phyloP scores from a whole-genome alignment of 23 tunicate genomes.

The Trididemnum miniatum region DNA sequence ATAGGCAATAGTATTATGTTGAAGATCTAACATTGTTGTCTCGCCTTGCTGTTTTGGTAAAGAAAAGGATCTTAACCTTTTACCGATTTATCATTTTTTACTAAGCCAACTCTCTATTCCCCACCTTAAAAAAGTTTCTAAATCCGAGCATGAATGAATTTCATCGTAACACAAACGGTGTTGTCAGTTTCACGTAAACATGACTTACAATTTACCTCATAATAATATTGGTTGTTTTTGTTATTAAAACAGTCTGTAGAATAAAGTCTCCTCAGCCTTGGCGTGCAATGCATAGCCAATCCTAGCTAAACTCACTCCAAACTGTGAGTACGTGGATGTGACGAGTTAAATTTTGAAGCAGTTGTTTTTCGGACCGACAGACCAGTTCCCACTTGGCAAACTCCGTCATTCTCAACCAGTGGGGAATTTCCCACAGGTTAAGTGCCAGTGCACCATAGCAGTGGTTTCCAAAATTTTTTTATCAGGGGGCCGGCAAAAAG shows the following conservation, averaged over 20 bases:
- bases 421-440: constrained; percentile 14
- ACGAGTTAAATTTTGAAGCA: constrained; percentile 10
- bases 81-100: too few relatives aligned
- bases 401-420: constrained; percentile 5
- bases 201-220: neutral
- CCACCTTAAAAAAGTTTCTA: too few relatives aligned
- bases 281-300: neutral
- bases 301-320: too few relatives aligned
- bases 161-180: constrained; percentile 10
- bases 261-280: too few relatives aligned
- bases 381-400: constrained; percentile 5
- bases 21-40: too few relatives aligned
- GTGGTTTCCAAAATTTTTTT: too few relatives aligned
- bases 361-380: constrained; percentile 2
- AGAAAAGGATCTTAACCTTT: too few relatives aligned
- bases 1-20: too few relatives aligned
- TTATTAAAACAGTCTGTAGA: neutral
- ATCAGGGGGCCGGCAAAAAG: too few relatives aligned
- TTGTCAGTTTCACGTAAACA: neutral
- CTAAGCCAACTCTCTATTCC: too few relatives aligned
- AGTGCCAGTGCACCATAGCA: too few relatives aligned
- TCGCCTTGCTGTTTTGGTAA: too few relatives aligned
- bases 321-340: neutral
- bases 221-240: neutral
- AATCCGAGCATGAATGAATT: constrained; percentile 15